phyloP scores from a whole-genome alignment of 1,140 invertebrate genomes.

The Musca domestica region DNA sequence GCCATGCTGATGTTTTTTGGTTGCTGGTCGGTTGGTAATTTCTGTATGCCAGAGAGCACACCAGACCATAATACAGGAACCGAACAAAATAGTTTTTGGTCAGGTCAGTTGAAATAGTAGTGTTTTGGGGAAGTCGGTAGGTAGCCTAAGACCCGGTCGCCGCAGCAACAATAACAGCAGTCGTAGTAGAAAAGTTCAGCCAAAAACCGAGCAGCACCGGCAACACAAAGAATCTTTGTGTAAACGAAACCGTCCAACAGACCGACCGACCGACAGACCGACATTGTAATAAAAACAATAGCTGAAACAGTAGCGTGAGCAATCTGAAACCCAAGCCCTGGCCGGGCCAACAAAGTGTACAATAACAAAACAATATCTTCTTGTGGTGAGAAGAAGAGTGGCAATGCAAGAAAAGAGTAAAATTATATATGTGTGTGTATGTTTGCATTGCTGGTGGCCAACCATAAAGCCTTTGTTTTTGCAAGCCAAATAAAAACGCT shows the following conservation, averaged over 20 bases:
- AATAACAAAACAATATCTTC: slow-evolving; percentile 15
- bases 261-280: background rate
- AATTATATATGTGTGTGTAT: background rate
- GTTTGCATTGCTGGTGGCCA: slow-evolving; percentile 13
- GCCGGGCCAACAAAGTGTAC: background rate
- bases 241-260: background rate
- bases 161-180: background rate
- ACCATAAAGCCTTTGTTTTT: slow-evolving; percentile 10
- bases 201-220: background rate
- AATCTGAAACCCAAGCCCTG: background rate
- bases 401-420: background rate
- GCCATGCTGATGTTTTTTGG: no score
- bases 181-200: background rate
- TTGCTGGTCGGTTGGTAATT: background rate
- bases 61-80: slow-evolving; percentile 17
- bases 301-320: background rate
- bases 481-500: background rate
- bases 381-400: background rate
- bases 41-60: background rate
- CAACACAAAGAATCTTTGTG: slow-evolving; percentile 7
- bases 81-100: slow-evolving; percentile 9
- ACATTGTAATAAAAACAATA: slow-evolving; percentile 19
- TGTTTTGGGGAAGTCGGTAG: no score
- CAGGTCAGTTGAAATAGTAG: background rate
- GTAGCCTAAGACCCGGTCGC: no score